Conservation (phyloP, 2,797 vertebrate species). For the Phaenicophaeus curvirostris region DNA sequence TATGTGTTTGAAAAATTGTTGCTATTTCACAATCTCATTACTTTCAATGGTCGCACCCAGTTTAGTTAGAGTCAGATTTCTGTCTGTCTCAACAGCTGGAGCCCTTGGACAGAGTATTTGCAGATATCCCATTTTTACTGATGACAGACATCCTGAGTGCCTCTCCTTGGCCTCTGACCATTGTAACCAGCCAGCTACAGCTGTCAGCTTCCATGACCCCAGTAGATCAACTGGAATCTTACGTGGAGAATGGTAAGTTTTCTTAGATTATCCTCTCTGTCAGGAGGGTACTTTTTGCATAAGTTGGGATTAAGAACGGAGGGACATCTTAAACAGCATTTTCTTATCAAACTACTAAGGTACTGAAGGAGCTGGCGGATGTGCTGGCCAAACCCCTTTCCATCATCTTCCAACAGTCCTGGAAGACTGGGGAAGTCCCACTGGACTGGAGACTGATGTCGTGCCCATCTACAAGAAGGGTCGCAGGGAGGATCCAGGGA, state of each 20-base stretch:
- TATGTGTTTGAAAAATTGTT: slow-evolving; percentile 62
- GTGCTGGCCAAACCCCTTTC: no score
- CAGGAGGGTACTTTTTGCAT: background rate
- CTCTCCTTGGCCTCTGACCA: slow-evolving; percentile 88
- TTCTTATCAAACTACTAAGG: background rate
- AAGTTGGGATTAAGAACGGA: background rate
- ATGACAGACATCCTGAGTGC: slow-evolving; percentile 84
- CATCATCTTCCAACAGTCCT: no score
- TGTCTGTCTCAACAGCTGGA: slow-evolving; percentile 75
- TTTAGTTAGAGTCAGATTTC: background rate
- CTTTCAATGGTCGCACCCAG: background rate
- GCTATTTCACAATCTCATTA: background rate
- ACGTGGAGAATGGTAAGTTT: slow-evolving; percentile 85
- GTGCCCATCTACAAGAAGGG: no score
- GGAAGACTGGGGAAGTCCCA: no score
- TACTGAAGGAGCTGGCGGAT: no score
- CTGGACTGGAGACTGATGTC: no score
- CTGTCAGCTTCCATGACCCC: slow-evolving; percentile 81
- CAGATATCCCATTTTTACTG: slow-evolving; percentile 86
- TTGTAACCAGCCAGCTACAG: slow-evolving; percentile 85
- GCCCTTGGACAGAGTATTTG: slow-evolving; percentile 84
- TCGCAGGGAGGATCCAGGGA: no score
- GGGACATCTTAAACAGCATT: background rate
- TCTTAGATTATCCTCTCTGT: background rate
- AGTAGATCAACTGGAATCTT: slow-evolving; percentile 84